Evolutionary conservation across 2,113 vertebrate genomes (phyloP).

Genomic region (Lonchura striata): DNA sequence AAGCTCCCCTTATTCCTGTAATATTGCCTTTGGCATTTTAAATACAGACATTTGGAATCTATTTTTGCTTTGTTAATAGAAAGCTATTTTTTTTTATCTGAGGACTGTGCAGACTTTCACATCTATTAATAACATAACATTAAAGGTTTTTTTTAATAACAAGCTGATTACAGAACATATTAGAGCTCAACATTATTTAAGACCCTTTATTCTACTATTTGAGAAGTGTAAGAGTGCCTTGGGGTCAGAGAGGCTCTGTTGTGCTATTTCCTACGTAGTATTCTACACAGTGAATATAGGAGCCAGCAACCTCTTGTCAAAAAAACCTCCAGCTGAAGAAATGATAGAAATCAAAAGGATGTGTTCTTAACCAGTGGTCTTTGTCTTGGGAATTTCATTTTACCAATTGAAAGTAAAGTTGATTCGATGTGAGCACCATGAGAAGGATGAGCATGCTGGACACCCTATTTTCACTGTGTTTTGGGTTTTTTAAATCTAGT

Average conservation of each 20-base stretch:
- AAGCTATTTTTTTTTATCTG: neutral
- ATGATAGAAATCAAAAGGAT: neutral
- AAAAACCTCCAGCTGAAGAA: neutral
- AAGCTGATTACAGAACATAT: neutral
- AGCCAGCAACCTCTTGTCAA: neutral
- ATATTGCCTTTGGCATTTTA: neutral
- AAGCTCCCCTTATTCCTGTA: neutral
- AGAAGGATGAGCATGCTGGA: neutral
- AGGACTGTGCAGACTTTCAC: neutral
- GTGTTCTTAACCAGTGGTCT: neutral
- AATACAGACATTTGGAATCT: neutral
- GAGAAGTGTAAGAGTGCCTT: neutral
- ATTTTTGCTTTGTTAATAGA: neutral
- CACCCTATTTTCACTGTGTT: neutral
- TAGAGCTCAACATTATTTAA: neutral
- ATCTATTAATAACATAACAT: neutral
- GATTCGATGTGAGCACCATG: fast-evolving
- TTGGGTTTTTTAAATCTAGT: too few relatives aligned
- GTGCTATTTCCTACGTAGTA: neutral
- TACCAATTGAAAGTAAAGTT: neutral
- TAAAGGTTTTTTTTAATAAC: neutral
- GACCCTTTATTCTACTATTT: neutral
- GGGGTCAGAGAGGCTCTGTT: neutral
- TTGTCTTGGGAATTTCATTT: neutral
- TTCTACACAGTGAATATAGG: neutral